Conservation (phyloP, 53 echinoderm and acorn worm species). For the Luidia sarsii region DNA sequence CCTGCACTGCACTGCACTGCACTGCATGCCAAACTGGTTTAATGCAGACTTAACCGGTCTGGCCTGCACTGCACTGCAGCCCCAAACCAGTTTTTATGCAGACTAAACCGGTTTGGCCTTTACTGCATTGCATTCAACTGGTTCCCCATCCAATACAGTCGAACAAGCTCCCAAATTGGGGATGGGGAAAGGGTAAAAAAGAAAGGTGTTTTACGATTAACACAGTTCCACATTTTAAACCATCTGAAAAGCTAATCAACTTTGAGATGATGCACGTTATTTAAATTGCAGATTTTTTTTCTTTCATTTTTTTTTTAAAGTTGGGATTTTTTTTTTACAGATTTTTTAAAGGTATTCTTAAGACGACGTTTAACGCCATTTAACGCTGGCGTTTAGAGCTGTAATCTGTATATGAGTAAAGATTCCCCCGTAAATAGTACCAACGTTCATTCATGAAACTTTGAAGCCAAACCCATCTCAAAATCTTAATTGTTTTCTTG, state of each 20-base stretch:
- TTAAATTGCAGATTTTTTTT: conserved; percentile 9
- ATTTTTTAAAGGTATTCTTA: conserved; percentile 46
- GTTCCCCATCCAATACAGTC: neutral
- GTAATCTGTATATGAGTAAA: conserved; percentile 44
- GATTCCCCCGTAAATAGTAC: too few relatives aligned
- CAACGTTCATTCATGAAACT: too few relatives aligned
- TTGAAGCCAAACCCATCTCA: too few relatives aligned
- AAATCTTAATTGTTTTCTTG: too few relatives aligned
- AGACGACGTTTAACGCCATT: neutral
- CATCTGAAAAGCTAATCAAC: neutral
- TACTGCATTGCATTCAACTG: too few relatives aligned
- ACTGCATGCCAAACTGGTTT: neutral
- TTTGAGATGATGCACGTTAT: conserved; percentile 6
- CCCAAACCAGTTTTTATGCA: neutral
- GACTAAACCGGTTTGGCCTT: neutral
- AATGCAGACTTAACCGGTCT: neutral
- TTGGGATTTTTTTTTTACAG: neutral
- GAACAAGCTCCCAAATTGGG: conserved; percentile 1
- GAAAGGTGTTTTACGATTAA: conserved; percentile 2
- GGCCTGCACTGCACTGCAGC: too few relatives aligned
- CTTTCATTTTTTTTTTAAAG: neutral
- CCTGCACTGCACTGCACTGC: neutral
- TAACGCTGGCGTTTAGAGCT: conserved; percentile 2
- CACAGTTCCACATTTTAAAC: conserved; percentile 3
- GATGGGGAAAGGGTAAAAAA: neutral